phyloP scores from a whole-genome alignment of 1,140 invertebrate species.

The Drosophila dunni region DNA sequence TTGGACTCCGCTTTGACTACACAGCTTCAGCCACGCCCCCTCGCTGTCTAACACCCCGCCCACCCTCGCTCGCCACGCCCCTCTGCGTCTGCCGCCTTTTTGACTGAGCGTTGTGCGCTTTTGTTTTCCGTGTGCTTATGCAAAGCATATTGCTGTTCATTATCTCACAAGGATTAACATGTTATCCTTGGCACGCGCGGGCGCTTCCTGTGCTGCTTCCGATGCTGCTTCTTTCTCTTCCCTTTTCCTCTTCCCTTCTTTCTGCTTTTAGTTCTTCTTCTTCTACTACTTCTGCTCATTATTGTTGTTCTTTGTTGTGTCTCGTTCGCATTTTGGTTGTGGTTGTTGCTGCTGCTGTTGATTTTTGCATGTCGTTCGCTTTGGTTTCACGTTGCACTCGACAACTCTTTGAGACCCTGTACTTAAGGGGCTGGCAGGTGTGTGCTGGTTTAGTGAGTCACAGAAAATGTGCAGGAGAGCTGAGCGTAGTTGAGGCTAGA shows the following conservation, averaged over 20 bases:
- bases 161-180: constrained; percentile 77
- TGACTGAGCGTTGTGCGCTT: neutral
- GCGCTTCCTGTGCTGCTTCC: constrained; percentile 26
- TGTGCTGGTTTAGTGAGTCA: too few species aligned
- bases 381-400: constrained; percentile 42
- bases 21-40: too few species aligned
- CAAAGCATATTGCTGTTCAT: constrained; percentile 79
- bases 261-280: too few species aligned
- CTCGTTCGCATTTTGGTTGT: neutral
- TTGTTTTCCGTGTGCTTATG: constrained; percentile 54
- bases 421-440: too few species aligned
- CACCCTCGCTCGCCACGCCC: too few species aligned
- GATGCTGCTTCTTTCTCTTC: too few species aligned
- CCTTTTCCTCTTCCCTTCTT: too few species aligned
- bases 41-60: neutral
- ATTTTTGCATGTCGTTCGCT: constrained; percentile 66
- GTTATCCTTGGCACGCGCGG: constrained; percentile 75
- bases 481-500: too few species aligned
- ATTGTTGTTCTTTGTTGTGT: constrained; percentile 6
- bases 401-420: neutral
- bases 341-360: constrained; percentile 49
- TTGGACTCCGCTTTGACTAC: neutral
- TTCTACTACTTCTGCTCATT: constrained; percentile 11
- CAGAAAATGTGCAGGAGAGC: too few species aligned
- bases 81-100: neutral